phyloP scores from a whole-genome alignment of 2,113 vertebrate genomes.

The Capreolus pygargus region DNA sequence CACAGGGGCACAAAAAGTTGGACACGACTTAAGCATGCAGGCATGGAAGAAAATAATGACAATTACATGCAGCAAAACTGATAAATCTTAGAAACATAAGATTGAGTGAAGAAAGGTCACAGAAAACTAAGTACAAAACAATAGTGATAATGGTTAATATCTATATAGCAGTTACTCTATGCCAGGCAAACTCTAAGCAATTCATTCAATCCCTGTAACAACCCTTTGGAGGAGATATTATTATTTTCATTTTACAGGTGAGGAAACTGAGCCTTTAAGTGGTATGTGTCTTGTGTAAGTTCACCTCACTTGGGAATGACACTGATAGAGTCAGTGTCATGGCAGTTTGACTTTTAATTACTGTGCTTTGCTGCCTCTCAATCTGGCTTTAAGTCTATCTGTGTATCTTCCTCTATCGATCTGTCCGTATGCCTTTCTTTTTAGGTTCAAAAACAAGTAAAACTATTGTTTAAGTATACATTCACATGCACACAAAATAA shows the following conservation, averaged over 20 bases:
- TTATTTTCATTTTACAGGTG: not conserved
- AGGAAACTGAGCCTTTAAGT: not conserved
- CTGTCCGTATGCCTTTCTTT: not conserved
- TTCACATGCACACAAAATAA: not conserved
- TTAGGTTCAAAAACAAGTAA: not conserved
- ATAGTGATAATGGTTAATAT: not conserved
- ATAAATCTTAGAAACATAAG: not conserved
- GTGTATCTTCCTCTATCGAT: not conserved
- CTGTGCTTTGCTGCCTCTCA: not conserved
- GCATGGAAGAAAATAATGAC: not conserved
- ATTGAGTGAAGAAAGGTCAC: not conserved
- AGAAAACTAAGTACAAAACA: not conserved
- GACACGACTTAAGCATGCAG: not conserved
- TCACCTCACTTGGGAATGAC: not conserved
- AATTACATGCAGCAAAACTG: not conserved
- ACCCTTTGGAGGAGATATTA: not conserved
- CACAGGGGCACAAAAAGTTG: not conserved
- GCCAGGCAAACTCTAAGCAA: not conserved
- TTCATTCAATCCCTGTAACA: not conserved
- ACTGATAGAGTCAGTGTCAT: not conserved
- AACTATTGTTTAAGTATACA: not conserved
- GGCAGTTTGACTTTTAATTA: not conserved
- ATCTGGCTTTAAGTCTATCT: not conserved
- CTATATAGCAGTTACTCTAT: not conserved
- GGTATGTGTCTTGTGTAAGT: not conserved